Percentiles rank a stretch among this genome's conserved stretches.
phyloP scores from a whole-genome alignment of 2,113 vertebrate species.

The Rhodinocichla rosea region DNA sequence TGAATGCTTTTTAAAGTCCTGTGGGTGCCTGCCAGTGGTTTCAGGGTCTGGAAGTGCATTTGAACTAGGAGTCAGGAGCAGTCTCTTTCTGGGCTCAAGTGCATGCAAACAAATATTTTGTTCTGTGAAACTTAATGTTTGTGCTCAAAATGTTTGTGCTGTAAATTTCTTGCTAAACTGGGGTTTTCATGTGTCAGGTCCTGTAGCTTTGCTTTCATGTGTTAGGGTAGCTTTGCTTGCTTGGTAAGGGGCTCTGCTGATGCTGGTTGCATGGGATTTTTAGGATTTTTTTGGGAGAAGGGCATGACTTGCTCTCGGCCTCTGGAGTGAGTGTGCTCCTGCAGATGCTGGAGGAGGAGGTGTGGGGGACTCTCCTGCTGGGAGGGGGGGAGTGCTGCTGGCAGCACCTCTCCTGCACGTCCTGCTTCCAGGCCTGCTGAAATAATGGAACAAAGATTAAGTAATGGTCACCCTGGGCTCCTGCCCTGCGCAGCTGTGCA shows the following conservation, averaged over 20 bases:
- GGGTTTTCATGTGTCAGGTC: not conserved
- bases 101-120: not conserved
- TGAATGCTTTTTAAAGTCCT: not conserved
- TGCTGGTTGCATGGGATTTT: not conserved
- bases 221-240: not conserved
- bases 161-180: not conserved
- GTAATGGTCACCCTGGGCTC: not conserved
- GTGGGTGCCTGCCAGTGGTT: not conserved
- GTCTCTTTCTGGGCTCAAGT: not conserved
- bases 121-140: not conserved
- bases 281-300: not conserved
- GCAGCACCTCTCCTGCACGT: not conserved
- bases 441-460: constrained; percentile 53
- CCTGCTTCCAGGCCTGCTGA: not conserved
- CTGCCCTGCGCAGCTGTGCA: not conserved
- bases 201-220: not conserved
- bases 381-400: not conserved
- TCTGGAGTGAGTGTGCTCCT: not conserved
- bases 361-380: not conserved
- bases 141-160: not conserved
- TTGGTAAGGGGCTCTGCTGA: not conserved
- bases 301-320: accelerated
- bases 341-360: not conserved
- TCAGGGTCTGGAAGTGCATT: not conserved
- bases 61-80: not conserved